Evolutionary conservation across 2,113 vertebrate species (phyloP).

Genomic region (Circaetus cinerascens): DNA sequence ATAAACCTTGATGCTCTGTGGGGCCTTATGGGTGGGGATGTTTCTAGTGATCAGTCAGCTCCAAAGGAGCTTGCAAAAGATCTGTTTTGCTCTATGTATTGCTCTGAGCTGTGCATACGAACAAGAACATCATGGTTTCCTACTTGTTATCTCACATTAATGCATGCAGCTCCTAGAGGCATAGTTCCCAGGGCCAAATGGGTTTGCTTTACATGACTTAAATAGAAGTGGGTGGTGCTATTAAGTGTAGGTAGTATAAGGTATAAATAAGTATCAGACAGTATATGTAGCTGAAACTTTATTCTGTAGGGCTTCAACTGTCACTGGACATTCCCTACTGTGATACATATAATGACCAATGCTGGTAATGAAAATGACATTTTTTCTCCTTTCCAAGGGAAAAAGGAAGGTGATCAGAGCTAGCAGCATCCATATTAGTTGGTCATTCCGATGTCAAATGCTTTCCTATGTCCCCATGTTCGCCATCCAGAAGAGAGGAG

Average conservation of each 20-base stretch:
- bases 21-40: neutral
- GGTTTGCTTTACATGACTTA: neutral
- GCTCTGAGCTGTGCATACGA: neutral
- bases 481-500: neutral
- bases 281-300: neutral
- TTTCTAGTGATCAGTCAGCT: constrained; percentile 5
- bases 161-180: neutral
- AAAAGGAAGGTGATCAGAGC: neutral
- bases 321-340: neutral
- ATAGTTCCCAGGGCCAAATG: neutral
- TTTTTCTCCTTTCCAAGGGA: neutral
- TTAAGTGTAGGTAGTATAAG: neutral
- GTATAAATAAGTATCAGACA: neutral
- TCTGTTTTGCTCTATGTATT: neutral
- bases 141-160: neutral
- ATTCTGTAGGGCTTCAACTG: neutral
- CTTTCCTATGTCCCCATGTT: neutral
- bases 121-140: neutral
- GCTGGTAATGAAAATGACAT: neutral
- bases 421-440: neutral
- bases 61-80: neutral
- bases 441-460: neutral
- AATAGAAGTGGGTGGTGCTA: neutral
- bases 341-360: neutral
- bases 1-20: neutral